These are phyloP conservation scores for Philopedon plagiatum DNA, from an alignment of 2,888 invertebrate species.

Conservation along the genomic window DNA sequence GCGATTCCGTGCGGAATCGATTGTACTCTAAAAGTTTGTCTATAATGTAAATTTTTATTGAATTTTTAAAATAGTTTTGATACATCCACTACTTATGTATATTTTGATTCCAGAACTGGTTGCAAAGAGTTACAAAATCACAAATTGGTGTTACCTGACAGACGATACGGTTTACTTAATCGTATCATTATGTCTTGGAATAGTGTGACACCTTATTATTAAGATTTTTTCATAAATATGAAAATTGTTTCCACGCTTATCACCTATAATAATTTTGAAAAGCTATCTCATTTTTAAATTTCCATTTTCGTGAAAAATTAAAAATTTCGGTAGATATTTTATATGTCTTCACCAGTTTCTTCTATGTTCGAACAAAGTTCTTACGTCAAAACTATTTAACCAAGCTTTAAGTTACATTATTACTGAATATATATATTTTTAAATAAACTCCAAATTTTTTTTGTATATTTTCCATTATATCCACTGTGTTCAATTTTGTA, in stretches of 20 bases:
- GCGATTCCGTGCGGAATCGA: background rate
- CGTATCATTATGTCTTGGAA: too few species aligned
- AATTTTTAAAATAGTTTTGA: slow-evolving; percentile 7
- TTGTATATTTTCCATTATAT: slow-evolving; percentile 42
- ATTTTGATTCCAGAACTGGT: background rate
- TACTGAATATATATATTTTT: slow-evolving; percentile 20
- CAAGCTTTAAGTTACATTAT: background rate
- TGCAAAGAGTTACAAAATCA: background rate
- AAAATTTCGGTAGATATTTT: too few species aligned
- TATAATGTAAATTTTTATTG: slow-evolving; percentile 2
- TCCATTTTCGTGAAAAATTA: too few species aligned
- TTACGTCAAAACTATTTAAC: slow-evolving; percentile 12
- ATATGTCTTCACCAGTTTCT: background rate
- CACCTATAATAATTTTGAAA: too few species aligned
- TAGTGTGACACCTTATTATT: too few species aligned
- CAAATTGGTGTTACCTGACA: too few species aligned
- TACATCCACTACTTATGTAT: background rate
- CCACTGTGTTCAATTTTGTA: slow-evolving; percentile 47
- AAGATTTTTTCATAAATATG: too few species aligned
- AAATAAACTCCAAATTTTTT: slow-evolving; percentile 6
- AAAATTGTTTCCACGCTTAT: too few species aligned
- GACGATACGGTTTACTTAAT: too few species aligned
- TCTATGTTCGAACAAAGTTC: background rate
- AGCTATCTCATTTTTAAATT: too few species aligned
- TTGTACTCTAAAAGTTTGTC: background rate